Evolutionary conservation across 2,888 invertebrate genomes (phyloP).

Genomic region (Anagyrus pseudococci): DNA sequence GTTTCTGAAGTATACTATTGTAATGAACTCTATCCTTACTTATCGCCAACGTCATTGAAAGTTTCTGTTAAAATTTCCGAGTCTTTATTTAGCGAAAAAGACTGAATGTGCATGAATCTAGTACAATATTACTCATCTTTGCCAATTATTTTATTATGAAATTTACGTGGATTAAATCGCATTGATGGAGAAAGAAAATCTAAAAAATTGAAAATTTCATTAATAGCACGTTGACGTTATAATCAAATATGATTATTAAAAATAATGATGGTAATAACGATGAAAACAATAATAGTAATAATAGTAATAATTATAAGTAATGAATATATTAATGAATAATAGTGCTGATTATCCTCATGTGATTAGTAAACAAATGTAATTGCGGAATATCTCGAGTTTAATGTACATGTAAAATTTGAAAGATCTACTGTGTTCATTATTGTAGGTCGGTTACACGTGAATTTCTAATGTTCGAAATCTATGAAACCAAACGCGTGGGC

Average conservation of each 20-base stretch:
- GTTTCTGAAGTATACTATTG: not conserved
- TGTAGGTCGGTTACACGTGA: constrained; percentile 21
- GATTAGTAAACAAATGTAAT: constrained; percentile 12
- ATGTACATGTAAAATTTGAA: constrained; percentile 19
- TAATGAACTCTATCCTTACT: constrained; percentile 4
- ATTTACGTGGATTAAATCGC: constrained; percentile 22
- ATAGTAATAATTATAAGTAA: constrained; percentile 32
- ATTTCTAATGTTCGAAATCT: not conserved
- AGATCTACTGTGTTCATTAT: constrained; percentile 35
- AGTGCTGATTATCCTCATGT: constrained; percentile 16
- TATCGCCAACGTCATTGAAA: constrained; percentile 12
- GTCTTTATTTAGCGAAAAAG: constrained; percentile 50
- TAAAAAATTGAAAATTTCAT: constrained; percentile 10
- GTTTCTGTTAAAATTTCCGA: constrained; percentile 27
- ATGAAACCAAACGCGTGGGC: not conserved
- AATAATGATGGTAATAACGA: constrained; percentile 27
- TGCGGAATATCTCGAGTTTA: constrained; percentile 5
- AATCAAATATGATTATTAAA: constrained; percentile 25
- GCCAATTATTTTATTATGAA: constrained; percentile 40
- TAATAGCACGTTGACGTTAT: constrained; percentile 13
- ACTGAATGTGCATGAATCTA: constrained; percentile 55
- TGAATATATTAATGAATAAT: constrained; percentile 10
- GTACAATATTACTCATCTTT: constrained; percentile 44
- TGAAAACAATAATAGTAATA: constrained; percentile 25
- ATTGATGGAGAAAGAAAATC: not conserved